Evolutionary conservation across 2,797 vertebrate species (phyloP).

Genomic region (Sciurus carolinensis): DNA sequence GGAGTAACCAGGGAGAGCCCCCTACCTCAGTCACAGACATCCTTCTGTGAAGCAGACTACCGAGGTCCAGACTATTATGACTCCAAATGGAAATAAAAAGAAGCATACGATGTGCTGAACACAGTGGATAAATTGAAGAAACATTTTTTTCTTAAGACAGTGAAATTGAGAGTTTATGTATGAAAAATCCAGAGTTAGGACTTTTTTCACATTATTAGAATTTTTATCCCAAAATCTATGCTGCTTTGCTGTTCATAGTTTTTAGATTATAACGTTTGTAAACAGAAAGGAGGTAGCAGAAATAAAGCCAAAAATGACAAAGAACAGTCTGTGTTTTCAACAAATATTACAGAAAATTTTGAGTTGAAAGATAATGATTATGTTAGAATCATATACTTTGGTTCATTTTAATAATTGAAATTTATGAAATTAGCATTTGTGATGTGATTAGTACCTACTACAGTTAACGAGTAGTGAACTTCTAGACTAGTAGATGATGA

Average conservation of each 20-base stretch:
- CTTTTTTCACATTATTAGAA: not conserved
- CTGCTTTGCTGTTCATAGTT: not conserved
- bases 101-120: not conserved
- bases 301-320: not conserved
- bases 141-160: not conserved
- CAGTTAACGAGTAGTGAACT: not conserved
- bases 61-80: not conserved
- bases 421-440: conserved; percentile 5
- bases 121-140: not conserved
- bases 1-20: not conserved
- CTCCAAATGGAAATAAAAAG: not conserved
- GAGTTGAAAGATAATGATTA: not conserved
- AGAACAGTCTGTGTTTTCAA: not conserved
- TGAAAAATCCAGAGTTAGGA: not conserved
- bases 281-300: not conserved
- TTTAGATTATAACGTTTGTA: not conserved
- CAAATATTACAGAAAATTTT: not conserved
- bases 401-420: not conserved
- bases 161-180: not conserved
- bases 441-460: not conserved
- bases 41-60: rapidly evolving
- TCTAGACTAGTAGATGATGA: not conserved
- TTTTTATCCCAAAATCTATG: not conserved
- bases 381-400: not conserved
- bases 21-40: too few species aligned